Evolutionary conservation across 2,888 invertebrate genomes (phyloP).

Genomic region (Pseudeuparius sepicola): DNA sequence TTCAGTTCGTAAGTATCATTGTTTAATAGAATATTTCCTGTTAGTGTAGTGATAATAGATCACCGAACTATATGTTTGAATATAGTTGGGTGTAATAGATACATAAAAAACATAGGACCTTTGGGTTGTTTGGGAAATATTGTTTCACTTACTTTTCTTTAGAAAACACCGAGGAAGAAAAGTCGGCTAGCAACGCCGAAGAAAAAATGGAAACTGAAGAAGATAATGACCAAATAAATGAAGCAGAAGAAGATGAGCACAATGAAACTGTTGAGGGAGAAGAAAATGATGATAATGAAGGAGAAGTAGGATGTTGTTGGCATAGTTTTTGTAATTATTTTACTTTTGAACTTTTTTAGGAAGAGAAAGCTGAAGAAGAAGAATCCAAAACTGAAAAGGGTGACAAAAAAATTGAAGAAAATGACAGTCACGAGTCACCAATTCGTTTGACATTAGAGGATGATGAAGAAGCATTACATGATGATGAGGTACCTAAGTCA

Average conservation of each 20-base stretch:
- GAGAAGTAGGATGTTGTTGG: background rate
- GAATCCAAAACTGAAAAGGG: conserved; percentile 9
- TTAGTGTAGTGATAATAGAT: too few species aligned
- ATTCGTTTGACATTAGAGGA: conserved; percentile 34
- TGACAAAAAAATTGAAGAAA: too few species aligned
- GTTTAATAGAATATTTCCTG: too few species aligned
- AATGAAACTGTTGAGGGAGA: conserved; percentile 25
- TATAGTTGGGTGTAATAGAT: too few species aligned
- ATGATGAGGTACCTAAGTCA: conserved; percentile 29
- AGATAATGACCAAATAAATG: conserved; percentile 4
- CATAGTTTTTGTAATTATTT: too few species aligned
- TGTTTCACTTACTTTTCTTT: too few species aligned
- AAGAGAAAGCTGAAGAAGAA: conserved; percentile 21
- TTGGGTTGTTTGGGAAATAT: too few species aligned
- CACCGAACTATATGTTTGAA: too few species aligned
- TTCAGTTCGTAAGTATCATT: too few species aligned
- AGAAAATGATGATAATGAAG: conserved; percentile 6
- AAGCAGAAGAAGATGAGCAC: background rate
- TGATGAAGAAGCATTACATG: conserved; percentile 33
- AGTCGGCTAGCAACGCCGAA: conserved; percentile 35
- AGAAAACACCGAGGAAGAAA: too few species aligned
- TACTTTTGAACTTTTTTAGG: too few species aligned
- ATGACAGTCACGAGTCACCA: conserved; percentile 26
- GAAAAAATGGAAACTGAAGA: conserved; percentile 9
- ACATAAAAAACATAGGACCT: too few species aligned